A percentile compares a stretch with the other conserved stretches of the same genome.
phyloP scores from a whole-genome alignment of 2,113 vertebrate genomes.

The Psilopsiagon aymara region DNA sequence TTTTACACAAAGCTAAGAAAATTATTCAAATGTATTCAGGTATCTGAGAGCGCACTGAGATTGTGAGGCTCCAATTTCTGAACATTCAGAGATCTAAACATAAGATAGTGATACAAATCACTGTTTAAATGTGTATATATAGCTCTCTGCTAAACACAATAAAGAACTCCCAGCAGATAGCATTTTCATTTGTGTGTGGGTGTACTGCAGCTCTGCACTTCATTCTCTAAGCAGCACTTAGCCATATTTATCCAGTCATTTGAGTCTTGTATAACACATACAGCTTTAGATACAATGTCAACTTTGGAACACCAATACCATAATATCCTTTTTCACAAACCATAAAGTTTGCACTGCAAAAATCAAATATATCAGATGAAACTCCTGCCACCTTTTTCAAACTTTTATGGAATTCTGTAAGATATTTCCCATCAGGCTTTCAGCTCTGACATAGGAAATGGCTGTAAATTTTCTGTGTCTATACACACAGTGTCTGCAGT shows the following conservation, averaged over 20 bases:
- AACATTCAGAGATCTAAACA: not conserved
- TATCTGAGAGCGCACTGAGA: not conserved
- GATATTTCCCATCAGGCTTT: not conserved
- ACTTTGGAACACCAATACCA: not conserved
- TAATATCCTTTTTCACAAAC: not conserved
- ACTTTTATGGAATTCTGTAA: not conserved
- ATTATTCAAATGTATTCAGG: not conserved
- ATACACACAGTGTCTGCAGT: not conserved
- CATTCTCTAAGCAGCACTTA: slow-evolving; percentile 4
- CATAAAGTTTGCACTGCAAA: not conserved
- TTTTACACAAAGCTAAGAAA: not conserved
- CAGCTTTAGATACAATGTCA: not conserved
- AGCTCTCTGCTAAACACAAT: slow-evolving; percentile 16
- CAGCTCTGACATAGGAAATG: not conserved
- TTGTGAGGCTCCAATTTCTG: not conserved
- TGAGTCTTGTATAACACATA: not conserved
- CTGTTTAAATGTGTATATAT: not conserved
- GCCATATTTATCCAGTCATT: slow-evolving; percentile 50
- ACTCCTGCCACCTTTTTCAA: not conserved
- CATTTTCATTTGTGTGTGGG: slow-evolving; percentile 53
- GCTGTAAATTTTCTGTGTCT: not conserved
- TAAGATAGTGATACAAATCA: not conserved
- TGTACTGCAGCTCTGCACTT: slow-evolving; percentile 31
- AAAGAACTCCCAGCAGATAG: slow-evolving; percentile 33
- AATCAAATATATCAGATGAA: not conserved